These are phyloP conservation scores for Paracyclopina nana DNA, from an alignment of 1,140 invertebrate genomes.

Conservation along the genomic window DNA sequence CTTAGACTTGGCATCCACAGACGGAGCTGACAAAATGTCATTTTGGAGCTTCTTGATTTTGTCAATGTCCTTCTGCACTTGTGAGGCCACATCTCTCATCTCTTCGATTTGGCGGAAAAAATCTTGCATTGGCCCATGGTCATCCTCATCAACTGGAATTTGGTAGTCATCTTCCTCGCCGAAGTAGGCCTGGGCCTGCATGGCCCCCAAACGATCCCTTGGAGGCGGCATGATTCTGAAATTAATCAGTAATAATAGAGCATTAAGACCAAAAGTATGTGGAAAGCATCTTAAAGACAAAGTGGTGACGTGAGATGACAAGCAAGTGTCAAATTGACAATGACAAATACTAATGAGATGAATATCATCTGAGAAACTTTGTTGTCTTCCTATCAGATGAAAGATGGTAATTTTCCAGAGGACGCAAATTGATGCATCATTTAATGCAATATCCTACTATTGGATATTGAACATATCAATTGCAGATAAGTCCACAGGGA, in stretches of 20 bases:
- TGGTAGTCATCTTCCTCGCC: constrained; percentile 3
- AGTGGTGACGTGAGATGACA: no score
- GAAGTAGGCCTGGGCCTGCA: constrained; percentile 6
- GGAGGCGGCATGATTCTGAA: constrained; percentile 2
- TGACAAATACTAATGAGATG: no score
- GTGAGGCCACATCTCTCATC: background rate
- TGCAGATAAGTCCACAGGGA: no score
- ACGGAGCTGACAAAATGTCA: background rate
- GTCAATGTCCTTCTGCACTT: background rate
- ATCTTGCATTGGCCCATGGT: background rate
- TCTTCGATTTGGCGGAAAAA: constrained; percentile 11
- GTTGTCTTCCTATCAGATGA: no score
- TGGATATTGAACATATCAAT: no score
- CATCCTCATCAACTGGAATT: background rate
- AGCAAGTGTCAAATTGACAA: no score
- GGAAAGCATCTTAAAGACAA: background rate
- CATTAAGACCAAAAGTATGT: background rate
- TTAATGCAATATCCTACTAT: no score
- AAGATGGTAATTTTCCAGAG: no score
- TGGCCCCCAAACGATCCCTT: background rate
- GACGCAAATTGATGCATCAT: no score
- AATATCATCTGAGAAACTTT: no score
- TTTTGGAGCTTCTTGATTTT: background rate
- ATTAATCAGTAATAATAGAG: background rate
- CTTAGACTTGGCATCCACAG: background rate